Evolutionary conservation across 2,888 invertebrate genomes (phyloP).

Genomic region (Tromatobia lineatoria): DNA sequence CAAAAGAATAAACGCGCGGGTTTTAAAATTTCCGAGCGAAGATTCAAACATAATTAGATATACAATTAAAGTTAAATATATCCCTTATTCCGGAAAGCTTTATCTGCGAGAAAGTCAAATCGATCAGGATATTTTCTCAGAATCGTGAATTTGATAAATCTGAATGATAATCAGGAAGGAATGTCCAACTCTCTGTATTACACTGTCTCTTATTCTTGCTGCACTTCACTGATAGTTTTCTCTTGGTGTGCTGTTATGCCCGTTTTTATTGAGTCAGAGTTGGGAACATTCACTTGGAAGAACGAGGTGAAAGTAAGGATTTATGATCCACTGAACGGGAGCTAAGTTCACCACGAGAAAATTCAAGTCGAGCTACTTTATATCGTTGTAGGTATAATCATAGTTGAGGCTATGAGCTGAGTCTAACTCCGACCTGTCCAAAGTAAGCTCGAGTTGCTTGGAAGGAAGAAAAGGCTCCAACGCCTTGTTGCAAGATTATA

Average conservation of each 20-base stretch:
- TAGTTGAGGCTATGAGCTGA: conserved; percentile 26
- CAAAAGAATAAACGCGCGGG: too few relatives aligned
- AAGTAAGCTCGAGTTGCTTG: conserved; percentile 47
- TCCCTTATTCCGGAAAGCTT: too few relatives aligned
- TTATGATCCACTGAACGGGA: conserved; percentile 38
- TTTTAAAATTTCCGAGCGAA: too few relatives aligned
- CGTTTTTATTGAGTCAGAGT: conserved; percentile 38
- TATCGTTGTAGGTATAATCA: conserved; percentile 15
- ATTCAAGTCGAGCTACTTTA: conserved; percentile 55
- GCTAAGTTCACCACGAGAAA: conserved; percentile 58
- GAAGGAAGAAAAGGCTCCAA: conserved; percentile 46
- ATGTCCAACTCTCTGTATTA: too few relatives aligned
- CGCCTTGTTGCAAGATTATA: conserved; percentile 56
- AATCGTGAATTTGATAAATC: too few relatives aligned
- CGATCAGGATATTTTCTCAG: too few relatives aligned
- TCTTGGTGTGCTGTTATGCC: background rate
- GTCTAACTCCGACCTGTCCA: conserved; percentile 31
- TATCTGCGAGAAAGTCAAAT: too few relatives aligned
- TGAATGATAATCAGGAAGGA: too few relatives aligned
- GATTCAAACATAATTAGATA: too few relatives aligned
- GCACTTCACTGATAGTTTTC: background rate
- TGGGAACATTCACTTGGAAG: conserved; percentile 41
- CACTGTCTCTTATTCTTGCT: background rate
- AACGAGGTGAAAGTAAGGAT: conserved; percentile 41
- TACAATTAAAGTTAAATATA: too few relatives aligned